Conservation (phyloP, 2,113 vertebrate species). For the Pandion haliaetus region DNA sequence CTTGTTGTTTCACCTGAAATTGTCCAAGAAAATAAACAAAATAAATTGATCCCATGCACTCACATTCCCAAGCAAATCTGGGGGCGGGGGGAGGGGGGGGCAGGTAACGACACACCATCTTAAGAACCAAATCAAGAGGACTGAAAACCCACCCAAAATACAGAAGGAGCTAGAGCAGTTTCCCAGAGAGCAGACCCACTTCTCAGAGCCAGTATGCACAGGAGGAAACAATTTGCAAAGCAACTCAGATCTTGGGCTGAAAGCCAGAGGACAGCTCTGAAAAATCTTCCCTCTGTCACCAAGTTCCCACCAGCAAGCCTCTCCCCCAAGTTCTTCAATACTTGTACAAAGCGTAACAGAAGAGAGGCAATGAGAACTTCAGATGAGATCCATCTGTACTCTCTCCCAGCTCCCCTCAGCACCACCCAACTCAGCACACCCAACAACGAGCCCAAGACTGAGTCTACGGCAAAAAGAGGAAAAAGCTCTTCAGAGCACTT, state of each 20-base stretch:
- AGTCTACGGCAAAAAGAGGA: background rate
- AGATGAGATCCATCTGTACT: constrained; percentile 21
- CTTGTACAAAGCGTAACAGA: background rate
- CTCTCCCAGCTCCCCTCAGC: background rate
- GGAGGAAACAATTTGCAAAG: constrained; percentile 20
- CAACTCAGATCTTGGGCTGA: background rate
- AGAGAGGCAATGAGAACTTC: background rate
- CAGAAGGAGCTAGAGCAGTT: background rate
- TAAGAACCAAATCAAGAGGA: background rate
- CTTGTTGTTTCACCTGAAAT: background rate
- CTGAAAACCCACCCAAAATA: background rate
- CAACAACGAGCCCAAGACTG: rapidly evolving
- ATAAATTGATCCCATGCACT: background rate
- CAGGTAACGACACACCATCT: too few species aligned
- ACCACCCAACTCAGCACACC: background rate
- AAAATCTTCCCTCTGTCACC: background rate
- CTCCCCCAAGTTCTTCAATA: background rate
- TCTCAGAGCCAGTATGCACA: background rate
- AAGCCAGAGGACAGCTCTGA: constrained; percentile 18
- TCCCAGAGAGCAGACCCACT: background rate
- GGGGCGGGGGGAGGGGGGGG: rapidly evolving
- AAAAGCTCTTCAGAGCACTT: background rate
- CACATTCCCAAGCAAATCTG: background rate
- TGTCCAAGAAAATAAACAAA: background rate
- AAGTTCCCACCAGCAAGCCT: constrained; percentile 20